Evolutionary conservation across 2,113 vertebrate genomes (phyloP), one percentile per base, ranked within the genome.

Genomic region (Poicephalus meyeri): DNA sequence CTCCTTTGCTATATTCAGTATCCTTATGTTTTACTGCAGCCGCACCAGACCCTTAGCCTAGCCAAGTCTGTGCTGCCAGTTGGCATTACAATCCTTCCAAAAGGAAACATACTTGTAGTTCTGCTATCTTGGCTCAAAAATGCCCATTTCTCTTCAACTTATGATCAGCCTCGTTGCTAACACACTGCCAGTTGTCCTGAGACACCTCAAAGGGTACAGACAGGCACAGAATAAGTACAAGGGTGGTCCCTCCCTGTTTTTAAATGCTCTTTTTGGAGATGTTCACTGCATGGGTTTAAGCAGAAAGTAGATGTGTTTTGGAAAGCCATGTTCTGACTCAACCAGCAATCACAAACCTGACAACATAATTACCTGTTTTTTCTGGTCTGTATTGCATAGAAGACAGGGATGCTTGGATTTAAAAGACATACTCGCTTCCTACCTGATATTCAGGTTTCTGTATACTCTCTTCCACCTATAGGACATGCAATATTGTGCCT

Each of bases 101-200:
- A 96, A 96, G 94, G 94, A 95, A 88, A 89, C 89, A 93, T 25
- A 93, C 82, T 96, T 93, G 68, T 65, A 95, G 68, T 92, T 89
- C 61, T 28, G 44, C 56, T 91, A 14, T 81, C 23, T 80, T 92
- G 92, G 94, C 94, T 97, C 89, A 80, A 68, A 85, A 92, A 35
- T 0, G 15, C 28, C 86, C 63, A 39, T 68, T 91, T 95, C 86
- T 88, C 66, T 71, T 89, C 84, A 82, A 46, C 16, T 96, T 81
- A 80, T 20, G 28, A 93, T 46, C 69, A 47, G 33, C 15, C 56
- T 69, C n/a, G 64, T 11, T 66, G 84, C 86, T 88, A 83, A 79
- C 39, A 68, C 58, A 8, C 60, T 81, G 69, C 68, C 19, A 2
- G 60, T 8, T 85, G 81, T 82, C 80, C 74, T 39, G 37, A 79